A percentile compares a stretch with the other conserved stretches of the same genome.
Evolutionary conservation across 1,140 invertebrate genomes (phyloP).

Genomic region (Ostrea edulis): DNA sequence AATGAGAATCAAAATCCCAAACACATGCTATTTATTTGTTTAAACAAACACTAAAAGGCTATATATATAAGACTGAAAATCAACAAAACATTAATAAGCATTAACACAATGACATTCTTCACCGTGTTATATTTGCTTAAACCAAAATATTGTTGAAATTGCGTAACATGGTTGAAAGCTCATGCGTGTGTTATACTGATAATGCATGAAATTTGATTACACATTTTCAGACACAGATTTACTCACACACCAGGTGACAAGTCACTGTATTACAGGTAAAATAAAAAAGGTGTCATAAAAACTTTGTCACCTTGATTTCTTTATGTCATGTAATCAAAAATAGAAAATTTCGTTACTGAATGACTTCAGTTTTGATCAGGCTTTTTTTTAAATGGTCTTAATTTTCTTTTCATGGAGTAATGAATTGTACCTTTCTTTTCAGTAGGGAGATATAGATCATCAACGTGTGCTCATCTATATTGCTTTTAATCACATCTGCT

Average conservation of each 20-base stretch:
- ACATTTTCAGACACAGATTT: neutral
- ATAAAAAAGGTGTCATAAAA: neutral
- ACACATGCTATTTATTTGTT: slow-evolving; percentile 19
- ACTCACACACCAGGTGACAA: neutral
- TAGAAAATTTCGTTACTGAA: neutral
- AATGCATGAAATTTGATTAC: neutral
- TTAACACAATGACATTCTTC: slow-evolving; percentile 10
- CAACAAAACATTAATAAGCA: neutral
- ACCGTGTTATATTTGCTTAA: neutral
- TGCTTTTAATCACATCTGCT: slow-evolving; percentile 71
- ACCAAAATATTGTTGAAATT: neutral
- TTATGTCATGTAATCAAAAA: neutral
- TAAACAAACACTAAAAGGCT: neutral
- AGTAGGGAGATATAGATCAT: slow-evolving; percentile 74
- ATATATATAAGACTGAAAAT: neutral
- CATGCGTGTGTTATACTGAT: slow-evolving; percentile 22
- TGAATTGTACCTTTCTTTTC: slow-evolving; percentile 65
- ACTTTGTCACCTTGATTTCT: neutral
- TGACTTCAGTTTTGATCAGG: neutral
- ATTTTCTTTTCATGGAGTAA: slow-evolving; percentile 26
- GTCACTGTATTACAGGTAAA: slow-evolving; percentile 14
- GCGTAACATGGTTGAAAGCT: neutral
- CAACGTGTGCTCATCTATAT: slow-evolving; percentile 73
- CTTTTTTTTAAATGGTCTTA: slow-evolving; percentile 6
- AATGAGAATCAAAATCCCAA: neutral